Evolutionary conservation across 64 coral and sea anemone genomes (phyloP).

Genomic region (Exaiptasia diaphana): DNA sequence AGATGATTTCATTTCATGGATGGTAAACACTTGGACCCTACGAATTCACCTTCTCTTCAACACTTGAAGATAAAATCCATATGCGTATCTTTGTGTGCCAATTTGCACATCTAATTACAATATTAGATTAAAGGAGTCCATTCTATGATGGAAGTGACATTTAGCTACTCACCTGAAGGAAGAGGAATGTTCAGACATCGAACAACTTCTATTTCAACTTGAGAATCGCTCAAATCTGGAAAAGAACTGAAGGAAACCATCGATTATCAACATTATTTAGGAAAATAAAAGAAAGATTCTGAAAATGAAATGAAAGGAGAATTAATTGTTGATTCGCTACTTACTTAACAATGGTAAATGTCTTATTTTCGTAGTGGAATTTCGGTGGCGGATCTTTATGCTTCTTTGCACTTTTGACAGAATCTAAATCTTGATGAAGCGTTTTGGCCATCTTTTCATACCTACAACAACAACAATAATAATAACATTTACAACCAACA

Average conservation of each 20-base stretch:
- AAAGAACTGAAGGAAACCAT: constrained; percentile 57
- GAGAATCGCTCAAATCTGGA: constrained; percentile 87
- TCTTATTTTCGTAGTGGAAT: constrained; percentile 93
- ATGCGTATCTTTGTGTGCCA: no score
- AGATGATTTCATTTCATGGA: no score
- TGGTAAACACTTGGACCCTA: no score
- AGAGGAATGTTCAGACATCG: constrained; percentile 90
- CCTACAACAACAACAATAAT: constrained; percentile 31
- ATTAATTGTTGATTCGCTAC: no score
- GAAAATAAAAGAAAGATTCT: neutral
- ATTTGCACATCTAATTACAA: no score
- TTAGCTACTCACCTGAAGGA: constrained; percentile 67
- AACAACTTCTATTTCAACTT: constrained; percentile 73
- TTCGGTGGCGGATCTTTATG: constrained; percentile 79
- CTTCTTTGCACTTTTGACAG: constrained; percentile 81
- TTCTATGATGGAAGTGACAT: no score
- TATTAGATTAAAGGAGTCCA: no score
- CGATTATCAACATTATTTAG: neutral
- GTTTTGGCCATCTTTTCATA: constrained; percentile 91
- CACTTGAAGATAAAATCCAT: no score
- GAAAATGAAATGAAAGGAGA: neutral
- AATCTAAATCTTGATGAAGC: constrained; percentile 72
- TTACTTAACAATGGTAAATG: constrained; percentile 97
- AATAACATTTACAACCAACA: neutral
- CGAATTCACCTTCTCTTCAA: no score